Conservation (phyloP, 2,113 vertebrate species). For the Irena cyanogastra region DNA sequence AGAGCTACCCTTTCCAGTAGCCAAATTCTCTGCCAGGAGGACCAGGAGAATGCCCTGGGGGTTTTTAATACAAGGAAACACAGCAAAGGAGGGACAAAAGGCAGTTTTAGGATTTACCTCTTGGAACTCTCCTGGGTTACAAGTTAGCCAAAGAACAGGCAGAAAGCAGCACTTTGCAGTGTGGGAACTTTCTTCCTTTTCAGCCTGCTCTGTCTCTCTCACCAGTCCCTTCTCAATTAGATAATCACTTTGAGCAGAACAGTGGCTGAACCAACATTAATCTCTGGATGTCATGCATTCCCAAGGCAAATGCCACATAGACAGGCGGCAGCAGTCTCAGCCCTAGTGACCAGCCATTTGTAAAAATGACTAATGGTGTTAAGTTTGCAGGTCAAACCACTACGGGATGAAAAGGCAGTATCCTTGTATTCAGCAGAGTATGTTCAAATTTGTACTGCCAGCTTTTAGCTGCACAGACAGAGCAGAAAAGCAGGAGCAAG, state of each 20-base stretch:
- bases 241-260: neutral
- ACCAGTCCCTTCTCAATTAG: neutral
- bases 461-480: neutral
- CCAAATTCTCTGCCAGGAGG: neutral
- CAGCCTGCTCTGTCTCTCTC: neutral
- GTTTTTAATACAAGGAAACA: neutral
- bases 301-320: neutral
- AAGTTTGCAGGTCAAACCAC: neutral
- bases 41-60: neutral
- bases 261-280: neutral
- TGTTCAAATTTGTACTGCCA: neutral
- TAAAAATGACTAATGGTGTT: neutral
- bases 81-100: neutral
- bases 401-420: neutral
- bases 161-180: neutral
- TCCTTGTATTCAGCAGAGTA: neutral
- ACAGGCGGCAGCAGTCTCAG: neutral
- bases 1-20: neutral
- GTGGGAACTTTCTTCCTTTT: slow-evolving; percentile 32
- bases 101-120: slow-evolving; percentile 4
- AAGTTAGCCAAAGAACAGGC: neutral
- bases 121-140: neutral
- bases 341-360: neutral
- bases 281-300: neutral
- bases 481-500: neutral